These are phyloP conservation scores for Bujurquina vittata DNA, from an alignment of 2,113 vertebrate species.

Conservation along the genomic window DNA sequence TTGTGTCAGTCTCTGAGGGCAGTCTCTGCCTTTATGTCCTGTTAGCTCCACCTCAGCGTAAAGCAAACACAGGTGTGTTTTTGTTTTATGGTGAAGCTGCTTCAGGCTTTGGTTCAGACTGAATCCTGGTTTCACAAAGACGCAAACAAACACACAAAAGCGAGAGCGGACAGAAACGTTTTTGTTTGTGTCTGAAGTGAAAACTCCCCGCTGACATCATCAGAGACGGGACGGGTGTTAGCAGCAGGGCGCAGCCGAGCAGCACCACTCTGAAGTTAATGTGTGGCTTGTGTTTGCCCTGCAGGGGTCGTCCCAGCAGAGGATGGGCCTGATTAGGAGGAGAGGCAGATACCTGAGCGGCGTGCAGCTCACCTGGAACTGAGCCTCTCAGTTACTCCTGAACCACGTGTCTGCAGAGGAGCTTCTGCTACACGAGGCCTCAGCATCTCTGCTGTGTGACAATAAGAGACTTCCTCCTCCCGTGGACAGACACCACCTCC, in stretches of 20 bases:
- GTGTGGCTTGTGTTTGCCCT: background rate
- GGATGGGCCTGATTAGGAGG: background rate
- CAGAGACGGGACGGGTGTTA: background rate
- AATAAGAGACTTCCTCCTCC: background rate
- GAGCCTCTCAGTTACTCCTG: background rate
- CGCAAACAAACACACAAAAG: background rate
- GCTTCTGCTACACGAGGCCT: background rate
- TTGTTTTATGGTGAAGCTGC: background rate
- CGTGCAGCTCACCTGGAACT: background rate
- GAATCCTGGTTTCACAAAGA: background rate
- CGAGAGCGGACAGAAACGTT: background rate
- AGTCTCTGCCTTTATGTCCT: background rate
- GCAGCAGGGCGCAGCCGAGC: background rate
- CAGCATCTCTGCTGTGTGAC: background rate
- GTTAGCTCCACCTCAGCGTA: background rate
- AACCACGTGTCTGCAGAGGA: background rate
- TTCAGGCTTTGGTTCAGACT: background rate
- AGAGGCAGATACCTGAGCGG: background rate
- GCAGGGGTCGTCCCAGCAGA: background rate
- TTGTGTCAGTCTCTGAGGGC: background rate
- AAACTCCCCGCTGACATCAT: background rate
- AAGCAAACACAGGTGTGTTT: conserved; percentile 11
- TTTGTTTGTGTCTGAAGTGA: background rate
- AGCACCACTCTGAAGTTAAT: background rate
- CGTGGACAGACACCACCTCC: background rate